Conservation (phyloP, 2,888 invertebrate genomes). For the Lamellibrachia satsuma region DNA sequence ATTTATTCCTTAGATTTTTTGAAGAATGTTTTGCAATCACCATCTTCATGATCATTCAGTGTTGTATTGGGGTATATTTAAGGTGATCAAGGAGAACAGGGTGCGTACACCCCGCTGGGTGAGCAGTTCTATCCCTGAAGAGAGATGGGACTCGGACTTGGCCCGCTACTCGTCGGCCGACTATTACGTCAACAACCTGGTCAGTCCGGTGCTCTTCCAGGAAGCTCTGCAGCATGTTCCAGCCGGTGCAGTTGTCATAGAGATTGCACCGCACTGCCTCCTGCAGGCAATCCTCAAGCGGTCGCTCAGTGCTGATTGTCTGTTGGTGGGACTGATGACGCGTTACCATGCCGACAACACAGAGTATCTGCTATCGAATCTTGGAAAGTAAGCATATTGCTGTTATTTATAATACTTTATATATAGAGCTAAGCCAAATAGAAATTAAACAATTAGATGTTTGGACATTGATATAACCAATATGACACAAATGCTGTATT, state of each 20-base stretch:
- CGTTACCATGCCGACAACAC: constrained; percentile 80
- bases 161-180: constrained; percentile 86
- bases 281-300: constrained; percentile 93
- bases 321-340: constrained; percentile 87
- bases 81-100: constrained; percentile 83
- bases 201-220: constrained; percentile 92
- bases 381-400: constrained; percentile 77
- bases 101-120: constrained; percentile 86
- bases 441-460: too few relatives aligned
- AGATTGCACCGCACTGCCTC: constrained; percentile 92
- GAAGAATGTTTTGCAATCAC: too few relatives aligned
- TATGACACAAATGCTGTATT: too few relatives aligned
- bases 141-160: constrained; percentile 80
- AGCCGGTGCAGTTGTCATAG: constrained; percentile 86
- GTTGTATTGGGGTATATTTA: too few relatives aligned
- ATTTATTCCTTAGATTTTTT: too few relatives aligned
- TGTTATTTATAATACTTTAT: too few relatives aligned
- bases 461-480: too few relatives aligned
- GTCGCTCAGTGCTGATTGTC: constrained; percentile 77
- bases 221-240: constrained; percentile 88
- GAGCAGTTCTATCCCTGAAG: constrained; percentile 90
- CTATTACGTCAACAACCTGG: constrained; percentile 94
- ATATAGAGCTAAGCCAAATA: too few relatives aligned
- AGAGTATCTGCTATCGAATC: constrained; percentile 77
- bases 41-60: too few relatives aligned